Evolutionary conservation across 2,888 invertebrate species (phyloP).

Genomic region (Octonoba sinensis): DNA sequence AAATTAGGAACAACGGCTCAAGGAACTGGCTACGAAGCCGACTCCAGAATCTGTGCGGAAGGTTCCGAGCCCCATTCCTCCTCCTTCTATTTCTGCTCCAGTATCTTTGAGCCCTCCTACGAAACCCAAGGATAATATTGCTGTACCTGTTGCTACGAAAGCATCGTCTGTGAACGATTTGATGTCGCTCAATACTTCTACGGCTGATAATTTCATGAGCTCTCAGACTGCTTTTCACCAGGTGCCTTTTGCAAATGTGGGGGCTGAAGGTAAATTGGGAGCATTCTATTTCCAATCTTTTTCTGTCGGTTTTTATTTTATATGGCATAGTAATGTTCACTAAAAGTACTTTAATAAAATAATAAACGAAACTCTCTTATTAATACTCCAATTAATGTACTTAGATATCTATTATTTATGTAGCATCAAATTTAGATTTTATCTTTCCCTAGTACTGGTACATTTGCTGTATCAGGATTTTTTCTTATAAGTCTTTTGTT

Average conservation of each 20-base stretch:
- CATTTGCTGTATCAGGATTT: too few species aligned
- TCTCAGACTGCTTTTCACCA: slow-evolving; percentile 47
- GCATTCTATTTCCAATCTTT: background rate
- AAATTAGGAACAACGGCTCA: slow-evolving; percentile 49
- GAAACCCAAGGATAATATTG: slow-evolving; percentile 24
- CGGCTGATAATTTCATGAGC: slow-evolving; percentile 25
- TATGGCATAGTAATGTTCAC: too few species aligned
- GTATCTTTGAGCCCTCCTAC: slow-evolving; percentile 44
- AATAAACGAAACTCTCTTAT: too few species aligned
- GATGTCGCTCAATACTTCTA: slow-evolving; percentile 35
- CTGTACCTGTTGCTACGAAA: slow-evolving; percentile 3
- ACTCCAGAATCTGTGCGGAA: slow-evolving; percentile 8
- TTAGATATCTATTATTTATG: too few species aligned
- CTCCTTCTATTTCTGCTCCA: slow-evolving; percentile 32
- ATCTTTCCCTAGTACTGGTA: too few species aligned
- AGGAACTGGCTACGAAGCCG: slow-evolving; percentile 32
- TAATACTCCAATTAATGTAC: too few species aligned
- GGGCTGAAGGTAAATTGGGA: slow-evolving; percentile 35
- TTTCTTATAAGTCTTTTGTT: too few species aligned
- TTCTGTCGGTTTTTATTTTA: background rate
- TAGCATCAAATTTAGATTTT: too few species aligned
- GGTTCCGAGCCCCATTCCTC: slow-evolving; percentile 47
- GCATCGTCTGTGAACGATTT: slow-evolving; percentile 32
- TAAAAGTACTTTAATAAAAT: too few species aligned
- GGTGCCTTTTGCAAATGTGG: slow-evolving; percentile 54